Conservation (phyloP, 2,888 invertebrate genomes). For the Tenthredo scrophulariae region DNA sequence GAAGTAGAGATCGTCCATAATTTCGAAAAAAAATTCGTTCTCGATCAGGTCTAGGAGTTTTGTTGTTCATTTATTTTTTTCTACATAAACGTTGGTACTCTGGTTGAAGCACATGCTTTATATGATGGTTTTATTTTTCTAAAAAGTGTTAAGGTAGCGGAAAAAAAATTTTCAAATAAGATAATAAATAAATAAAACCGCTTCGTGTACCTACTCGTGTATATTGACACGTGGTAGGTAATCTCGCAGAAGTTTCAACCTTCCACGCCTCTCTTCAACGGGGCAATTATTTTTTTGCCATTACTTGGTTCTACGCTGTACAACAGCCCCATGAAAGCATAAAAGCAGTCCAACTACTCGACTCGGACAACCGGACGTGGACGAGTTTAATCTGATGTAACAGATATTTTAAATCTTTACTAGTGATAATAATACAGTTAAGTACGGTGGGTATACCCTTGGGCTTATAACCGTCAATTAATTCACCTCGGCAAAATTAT, state of each 20-base stretch:
- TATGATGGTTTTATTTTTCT: neutral
- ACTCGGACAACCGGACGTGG: constrained; percentile 32
- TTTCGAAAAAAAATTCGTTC: neutral
- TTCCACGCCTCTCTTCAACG: constrained; percentile 15
- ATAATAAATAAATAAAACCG: neutral
- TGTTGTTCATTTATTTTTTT: neutral
- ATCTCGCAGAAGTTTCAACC: neutral
- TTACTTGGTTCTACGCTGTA: neutral
- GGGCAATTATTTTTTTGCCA: constrained; percentile 28
- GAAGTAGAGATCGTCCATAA: constrained; percentile 12
- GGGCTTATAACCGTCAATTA: constrained; percentile 29
- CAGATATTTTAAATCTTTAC: constrained; percentile 27
- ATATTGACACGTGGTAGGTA: neutral
- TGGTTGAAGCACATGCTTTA: neutral
- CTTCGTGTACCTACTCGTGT: neutral
- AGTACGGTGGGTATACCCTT: neutral
- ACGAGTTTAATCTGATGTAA: constrained; percentile 45
- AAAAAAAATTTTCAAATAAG: neutral
- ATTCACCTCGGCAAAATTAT: neutral
- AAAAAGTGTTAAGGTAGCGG: neutral
- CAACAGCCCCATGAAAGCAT: neutral
- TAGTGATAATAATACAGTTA: constrained; percentile 19
- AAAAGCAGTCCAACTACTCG: constrained; percentile 4
- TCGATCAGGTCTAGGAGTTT: neutral
- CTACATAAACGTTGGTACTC: neutral